phyloP scores from a whole-genome alignment of 2,113 vertebrate genomes.

The Agelaius phoeniceus region DNA sequence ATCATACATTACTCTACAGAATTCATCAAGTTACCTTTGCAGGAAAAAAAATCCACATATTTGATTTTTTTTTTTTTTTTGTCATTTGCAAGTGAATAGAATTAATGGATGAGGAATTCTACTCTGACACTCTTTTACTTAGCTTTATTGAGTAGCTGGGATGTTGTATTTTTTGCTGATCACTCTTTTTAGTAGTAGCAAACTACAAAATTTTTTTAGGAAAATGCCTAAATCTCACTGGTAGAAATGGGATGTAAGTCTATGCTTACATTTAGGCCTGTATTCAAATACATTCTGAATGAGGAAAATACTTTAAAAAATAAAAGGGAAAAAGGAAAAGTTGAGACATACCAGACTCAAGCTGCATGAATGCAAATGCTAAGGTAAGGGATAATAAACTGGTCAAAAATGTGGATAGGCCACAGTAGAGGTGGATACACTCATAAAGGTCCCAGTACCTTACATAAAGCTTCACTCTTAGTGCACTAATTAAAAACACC shows the following conservation, averaged over 20 bases:
- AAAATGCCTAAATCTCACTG: not conserved
- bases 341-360: not conserved
- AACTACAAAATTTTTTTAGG: not conserved
- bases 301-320: not conserved
- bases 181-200: not conserved
- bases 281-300: not conserved
- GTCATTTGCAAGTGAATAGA: not conserved
- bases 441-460: not conserved
- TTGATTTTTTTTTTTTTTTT: not conserved
- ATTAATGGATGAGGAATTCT: not conserved
- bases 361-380: fast-evolving
- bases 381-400: not conserved
- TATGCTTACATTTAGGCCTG: not conserved
- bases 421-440: not conserved
- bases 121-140: not conserved
- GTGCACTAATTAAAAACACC: slow-evolving; percentile 3
- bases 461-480: not conserved
- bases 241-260: not conserved
- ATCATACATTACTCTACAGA: not conserved
- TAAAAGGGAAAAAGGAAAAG: fast-evolving
- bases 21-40: not conserved
- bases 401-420: not conserved
- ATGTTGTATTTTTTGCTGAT: not conserved
- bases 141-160: not conserved
- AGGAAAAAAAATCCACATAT: not conserved